Base-by-base conservation (phyloP, 2,888 invertebrate species). In the Drosophila ustulata region DNA sequence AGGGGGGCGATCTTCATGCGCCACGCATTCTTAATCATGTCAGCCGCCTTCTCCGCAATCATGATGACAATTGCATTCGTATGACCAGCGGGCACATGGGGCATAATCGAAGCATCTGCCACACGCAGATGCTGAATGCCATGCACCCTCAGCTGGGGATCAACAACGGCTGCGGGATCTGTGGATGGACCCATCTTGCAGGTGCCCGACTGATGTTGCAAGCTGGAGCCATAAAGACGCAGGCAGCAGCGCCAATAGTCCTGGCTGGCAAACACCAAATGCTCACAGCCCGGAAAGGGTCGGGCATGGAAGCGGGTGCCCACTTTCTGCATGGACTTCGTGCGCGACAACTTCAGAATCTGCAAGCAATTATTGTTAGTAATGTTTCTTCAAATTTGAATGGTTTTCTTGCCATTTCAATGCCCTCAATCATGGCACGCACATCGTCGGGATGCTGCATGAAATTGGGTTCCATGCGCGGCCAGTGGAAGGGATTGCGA, bases 391-490 rank as follows among this genome's bases (percentile, higher is more conserved):
- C 4, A 37, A 32, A 37, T 5, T 4, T 4, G 5, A 37, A n/a
- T 11, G 11, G 18, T 25, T 0, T 11, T 6, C 6, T 9, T 90
- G 96, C 96, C 93, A 95, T 93, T 89, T 95, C 94, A 37, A 96
- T 94, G 43, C 96, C 97, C 90, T 96, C 95, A 9, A 96, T 94
- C 92, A 97, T 93, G 4, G 95, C 94, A 23, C 93, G 92, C n/a
- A 97, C 86, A 90, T 98, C 98, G 30, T 94, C 94, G 3, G 94
- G 94, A 82, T 95, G 92, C 58, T 95, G 93, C 90, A 97, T 96
- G 92, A 97, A 98, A 92, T 98, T 97, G 0, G 97, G 95, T 52
- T 96, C 94, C 87, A 98, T 95, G 58, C 94, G 92, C 0, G 98
- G 98, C 92, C 95, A 95, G 57, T 96, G 95, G 26, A 94, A 93